A percentile compares a stretch with the other conserved stretches of the same genome.
phyloP scores from a whole-genome alignment of 2,797 vertebrate species.

The Danio kyathit region DNA sequence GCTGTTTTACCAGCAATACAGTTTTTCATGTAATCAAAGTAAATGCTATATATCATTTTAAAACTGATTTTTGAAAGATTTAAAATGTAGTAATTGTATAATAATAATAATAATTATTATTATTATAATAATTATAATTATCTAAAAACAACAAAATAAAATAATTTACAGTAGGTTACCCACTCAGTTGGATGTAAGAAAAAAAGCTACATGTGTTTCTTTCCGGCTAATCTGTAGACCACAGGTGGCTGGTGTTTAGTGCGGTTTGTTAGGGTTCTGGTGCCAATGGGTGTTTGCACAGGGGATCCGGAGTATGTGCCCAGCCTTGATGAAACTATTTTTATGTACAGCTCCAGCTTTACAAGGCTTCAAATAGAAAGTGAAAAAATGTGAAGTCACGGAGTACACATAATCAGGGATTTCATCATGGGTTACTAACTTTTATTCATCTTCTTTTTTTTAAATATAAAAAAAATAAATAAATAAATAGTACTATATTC shows the following conservation, averaged over 20 bases:
- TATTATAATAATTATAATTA: no score
- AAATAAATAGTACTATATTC: background rate
- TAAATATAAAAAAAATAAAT: no score
- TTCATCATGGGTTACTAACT: conserved; percentile 17
- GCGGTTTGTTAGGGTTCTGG: conserved; percentile 50
- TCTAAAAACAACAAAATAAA: no score
- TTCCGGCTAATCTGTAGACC: conserved; percentile 58
- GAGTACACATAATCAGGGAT: conserved; percentile 35
- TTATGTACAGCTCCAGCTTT: conserved; percentile 57
- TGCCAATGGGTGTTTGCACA: conserved; percentile 56
- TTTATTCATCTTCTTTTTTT: no score
- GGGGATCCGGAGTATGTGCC: conserved; percentile 45
- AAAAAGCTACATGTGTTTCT: conserved; percentile 37
- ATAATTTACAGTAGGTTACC: conserved; percentile 11
- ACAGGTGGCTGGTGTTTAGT: conserved; percentile 63
- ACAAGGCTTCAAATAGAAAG: conserved; percentile 37
- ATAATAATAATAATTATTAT: no score
- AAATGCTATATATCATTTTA: no score
- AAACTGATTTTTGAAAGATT: no score
- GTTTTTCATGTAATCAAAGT: background rate
- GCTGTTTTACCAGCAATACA: background rate
- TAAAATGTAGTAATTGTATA: no score
- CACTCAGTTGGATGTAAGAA: conserved; percentile 5
- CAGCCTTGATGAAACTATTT: conserved; percentile 55
- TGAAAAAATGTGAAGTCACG: conserved; percentile 45